Conservation (phyloP, 2,797 vertebrate genomes). For the Sebastes minor region DNA sequence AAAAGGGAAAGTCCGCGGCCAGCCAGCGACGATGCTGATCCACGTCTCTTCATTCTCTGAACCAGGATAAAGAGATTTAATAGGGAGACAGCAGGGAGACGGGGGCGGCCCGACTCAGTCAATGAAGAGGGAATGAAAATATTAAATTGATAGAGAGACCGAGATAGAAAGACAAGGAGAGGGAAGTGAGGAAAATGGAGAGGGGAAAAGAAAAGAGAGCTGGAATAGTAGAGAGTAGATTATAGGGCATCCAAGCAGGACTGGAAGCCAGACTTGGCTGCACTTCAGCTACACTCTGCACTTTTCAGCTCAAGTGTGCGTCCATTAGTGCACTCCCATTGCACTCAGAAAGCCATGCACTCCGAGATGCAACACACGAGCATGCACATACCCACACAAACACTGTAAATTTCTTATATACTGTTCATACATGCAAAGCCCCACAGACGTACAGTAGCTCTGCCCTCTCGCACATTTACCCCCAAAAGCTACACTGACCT, state of each 20-base stretch:
- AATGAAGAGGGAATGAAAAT: constrained; percentile 66
- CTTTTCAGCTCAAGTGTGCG: constrained; percentile 83
- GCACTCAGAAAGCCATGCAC: constrained; percentile 73
- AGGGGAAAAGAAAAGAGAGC: constrained; percentile 40
- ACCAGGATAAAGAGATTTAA: constrained; percentile 67
- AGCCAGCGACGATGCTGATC: constrained; percentile 45
- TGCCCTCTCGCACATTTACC: constrained; percentile 45
- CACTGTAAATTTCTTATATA: constrained; percentile 24
- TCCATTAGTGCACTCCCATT: constrained; percentile 83
- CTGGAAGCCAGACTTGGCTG: constrained; percentile 81
- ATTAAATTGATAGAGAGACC: constrained; percentile 63
- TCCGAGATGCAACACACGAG: constrained; percentile 58
- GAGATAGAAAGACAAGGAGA: constrained; percentile 48
- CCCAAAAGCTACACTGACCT: constrained; percentile 59
- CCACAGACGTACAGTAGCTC: constrained; percentile 44
- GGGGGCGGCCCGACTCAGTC: constrained; percentile 31
- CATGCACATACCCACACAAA: constrained; percentile 20
- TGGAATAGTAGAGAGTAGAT: constrained; percentile 72
- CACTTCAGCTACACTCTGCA: constrained; percentile 81
- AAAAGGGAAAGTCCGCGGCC: constrained; percentile 40
- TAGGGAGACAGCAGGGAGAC: constrained; percentile 46
- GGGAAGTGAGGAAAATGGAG: constrained; percentile 57
- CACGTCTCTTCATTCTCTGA: constrained; percentile 60
- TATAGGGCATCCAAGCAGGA: constrained; percentile 77
- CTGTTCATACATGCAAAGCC: constrained; percentile 50